Percentiles rank a stretch among this genome's conserved stretches.
Evolutionary conservation across 2,797 vertebrate genomes (phyloP).

Genomic region (Coregonus ussuriensis): DNA sequence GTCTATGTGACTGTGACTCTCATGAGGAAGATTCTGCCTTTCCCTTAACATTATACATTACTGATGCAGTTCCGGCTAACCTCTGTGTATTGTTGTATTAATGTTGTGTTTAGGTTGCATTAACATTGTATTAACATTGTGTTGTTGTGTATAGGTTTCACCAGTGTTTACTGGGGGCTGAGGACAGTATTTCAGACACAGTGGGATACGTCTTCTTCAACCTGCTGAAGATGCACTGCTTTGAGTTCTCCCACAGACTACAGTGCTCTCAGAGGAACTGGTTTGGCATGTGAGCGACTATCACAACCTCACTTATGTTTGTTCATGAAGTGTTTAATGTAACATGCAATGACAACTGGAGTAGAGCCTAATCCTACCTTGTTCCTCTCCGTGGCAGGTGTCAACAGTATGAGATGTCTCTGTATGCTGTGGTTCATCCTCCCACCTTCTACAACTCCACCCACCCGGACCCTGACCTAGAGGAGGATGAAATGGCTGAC

Average conservation of each 20-base stretch:
- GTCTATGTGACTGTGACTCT: neutral
- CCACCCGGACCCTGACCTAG: slow-evolving; percentile 13
- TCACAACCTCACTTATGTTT: too few relatives aligned
- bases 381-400: slow-evolving; percentile 73
- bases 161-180: slow-evolving; percentile 74
- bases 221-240: slow-evolving; percentile 86
- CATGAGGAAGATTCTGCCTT: neutral
- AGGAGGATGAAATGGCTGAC: slow-evolving; percentile 20
- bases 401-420: slow-evolving; percentile 63
- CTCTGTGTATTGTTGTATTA: too few relatives aligned
- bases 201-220: slow-evolving; percentile 88
- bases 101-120: neutral
- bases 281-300: slow-evolving; percentile 82
- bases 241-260: slow-evolving; percentile 76
- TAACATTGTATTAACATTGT: neutral
- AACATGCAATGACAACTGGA: neutral
- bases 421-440: slow-evolving; percentile 77
- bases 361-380: neutral
- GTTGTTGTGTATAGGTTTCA: slow-evolving; percentile 74
- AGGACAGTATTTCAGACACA: slow-evolving; percentile 76
- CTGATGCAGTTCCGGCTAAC: too few relatives aligned
- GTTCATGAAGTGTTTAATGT: neutral
- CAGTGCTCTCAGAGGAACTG: slow-evolving; percentile 82
- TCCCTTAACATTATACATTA: neutral
- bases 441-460: slow-evolving; percentile 68